Conservation (phyloP, 1,140 invertebrate genomes). For the Choristoneura fumiferana region DNA sequence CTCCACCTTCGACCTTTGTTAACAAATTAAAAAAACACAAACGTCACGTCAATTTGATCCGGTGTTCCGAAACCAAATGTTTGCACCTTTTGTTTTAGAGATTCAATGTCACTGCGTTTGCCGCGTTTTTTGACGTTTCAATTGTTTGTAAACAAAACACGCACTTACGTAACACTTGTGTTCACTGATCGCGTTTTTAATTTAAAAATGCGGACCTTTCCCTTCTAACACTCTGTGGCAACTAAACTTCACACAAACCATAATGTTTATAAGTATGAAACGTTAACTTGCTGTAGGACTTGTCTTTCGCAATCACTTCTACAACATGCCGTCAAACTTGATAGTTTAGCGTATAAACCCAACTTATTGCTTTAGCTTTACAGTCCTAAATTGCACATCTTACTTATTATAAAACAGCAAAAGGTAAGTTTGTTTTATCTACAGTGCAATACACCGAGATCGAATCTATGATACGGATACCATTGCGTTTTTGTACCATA, state of each 20-base stretch:
- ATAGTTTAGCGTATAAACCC: constrained; percentile 17
- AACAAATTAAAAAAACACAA: constrained; percentile 25
- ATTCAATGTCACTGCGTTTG: constrained; percentile 24
- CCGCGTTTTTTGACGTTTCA: constrained; percentile 20
- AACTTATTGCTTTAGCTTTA: constrained; percentile 29
- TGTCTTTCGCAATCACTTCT: constrained; percentile 55
- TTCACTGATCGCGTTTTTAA: not conserved
- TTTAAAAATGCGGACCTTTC: constrained; percentile 48
- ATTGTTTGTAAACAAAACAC: constrained; percentile 24
- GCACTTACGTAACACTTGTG: constrained; percentile 24
- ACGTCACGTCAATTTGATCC: constrained; percentile 23
- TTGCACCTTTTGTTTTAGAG: constrained; percentile 17
- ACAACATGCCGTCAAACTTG: constrained; percentile 7
- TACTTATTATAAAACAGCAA: constrained; percentile 24
- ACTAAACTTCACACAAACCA: constrained; percentile 68
- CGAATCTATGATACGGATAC: constrained; percentile 16
- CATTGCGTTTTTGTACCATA: constrained; percentile 1
- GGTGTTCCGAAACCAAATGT: constrained; percentile 13
- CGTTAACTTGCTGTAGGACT: constrained; percentile 51
- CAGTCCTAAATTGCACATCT: constrained; percentile 28
- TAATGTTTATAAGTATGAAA: constrained; percentile 73
- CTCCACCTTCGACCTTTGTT: constrained; percentile 49
- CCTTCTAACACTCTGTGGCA: constrained; percentile 59
- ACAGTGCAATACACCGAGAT: constrained; percentile 51
- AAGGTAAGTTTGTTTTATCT: constrained; percentile 28